phyloP scores from a whole-genome alignment of 2,888 invertebrate species.

The Drosophila rellima region DNA sequence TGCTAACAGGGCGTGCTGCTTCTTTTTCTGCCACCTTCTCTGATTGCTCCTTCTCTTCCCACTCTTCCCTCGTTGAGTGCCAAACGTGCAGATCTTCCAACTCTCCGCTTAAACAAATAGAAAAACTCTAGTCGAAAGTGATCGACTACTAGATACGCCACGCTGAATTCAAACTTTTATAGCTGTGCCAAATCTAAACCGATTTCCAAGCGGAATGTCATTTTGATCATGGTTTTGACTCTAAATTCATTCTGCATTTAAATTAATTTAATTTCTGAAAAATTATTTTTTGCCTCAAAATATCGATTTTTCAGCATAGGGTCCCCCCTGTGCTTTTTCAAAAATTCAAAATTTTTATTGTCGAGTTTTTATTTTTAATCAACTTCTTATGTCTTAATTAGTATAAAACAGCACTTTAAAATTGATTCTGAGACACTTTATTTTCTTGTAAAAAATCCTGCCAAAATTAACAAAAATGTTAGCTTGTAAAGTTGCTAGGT shows the following conservation, averaged over 20 bases:
- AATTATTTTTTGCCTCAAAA: too few relatives aligned
- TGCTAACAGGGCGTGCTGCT: constrained; percentile 60
- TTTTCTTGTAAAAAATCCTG: too few relatives aligned
- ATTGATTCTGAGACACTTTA: too few relatives aligned
- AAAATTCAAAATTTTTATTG: too few relatives aligned
- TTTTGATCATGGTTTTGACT: too few relatives aligned
- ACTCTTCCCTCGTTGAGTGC: constrained; percentile 29
- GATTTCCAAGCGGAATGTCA: not conserved
- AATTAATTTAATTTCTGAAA: not conserved
- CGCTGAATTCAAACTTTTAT: not conserved
- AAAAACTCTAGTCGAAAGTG: not conserved
- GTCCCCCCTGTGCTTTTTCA: too few relatives aligned
- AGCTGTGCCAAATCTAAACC: not conserved
- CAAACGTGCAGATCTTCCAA: constrained; percentile 30
- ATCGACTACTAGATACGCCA: not conserved
- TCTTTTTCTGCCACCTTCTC: constrained; percentile 16
- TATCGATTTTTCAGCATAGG: too few relatives aligned
- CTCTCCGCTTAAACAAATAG: constrained; percentile 9
- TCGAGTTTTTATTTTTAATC: too few relatives aligned
- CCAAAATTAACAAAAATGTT: too few relatives aligned
- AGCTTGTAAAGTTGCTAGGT: too few relatives aligned
- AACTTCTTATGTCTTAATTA: too few relatives aligned
- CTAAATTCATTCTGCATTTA: not conserved
- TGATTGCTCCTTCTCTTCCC: constrained; percentile 3
- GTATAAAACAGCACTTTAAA: too few relatives aligned